Conservation (phyloP, 1,140 invertebrate genomes). For the Heliconius nattereri region DNA sequence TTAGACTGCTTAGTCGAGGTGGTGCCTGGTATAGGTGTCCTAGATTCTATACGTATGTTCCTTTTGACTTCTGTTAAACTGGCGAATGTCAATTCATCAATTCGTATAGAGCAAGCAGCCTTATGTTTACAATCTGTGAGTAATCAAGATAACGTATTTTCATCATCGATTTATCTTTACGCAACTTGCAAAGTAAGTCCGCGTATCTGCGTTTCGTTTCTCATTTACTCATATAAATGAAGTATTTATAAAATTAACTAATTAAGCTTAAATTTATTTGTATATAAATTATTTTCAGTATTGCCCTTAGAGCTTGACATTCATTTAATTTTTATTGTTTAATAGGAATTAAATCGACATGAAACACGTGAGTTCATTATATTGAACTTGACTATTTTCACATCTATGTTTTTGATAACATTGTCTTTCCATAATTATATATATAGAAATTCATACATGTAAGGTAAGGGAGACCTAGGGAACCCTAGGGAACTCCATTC, state of each 20-base stretch:
- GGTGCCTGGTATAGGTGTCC: background rate
- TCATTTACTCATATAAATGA: background rate
- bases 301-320: too few relatives aligned
- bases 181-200: background rate
- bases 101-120: background rate
- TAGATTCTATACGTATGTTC: background rate
- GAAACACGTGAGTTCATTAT: too few relatives aligned
- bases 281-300: too few relatives aligned
- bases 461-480: too few relatives aligned
- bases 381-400: too few relatives aligned
- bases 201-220: background rate
- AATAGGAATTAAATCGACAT: too few relatives aligned
- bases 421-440: too few relatives aligned
- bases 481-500: too few relatives aligned
- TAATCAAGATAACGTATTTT: background rate
- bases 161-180: background rate
- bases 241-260: background rate
- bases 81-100: background rate
- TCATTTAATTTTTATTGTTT: too few relatives aligned
- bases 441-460: too few relatives aligned
- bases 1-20: background rate
- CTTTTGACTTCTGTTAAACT: background rate
- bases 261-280: too few relatives aligned
- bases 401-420: too few relatives aligned
- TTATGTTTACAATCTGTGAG: background rate